Evolutionary conservation across 37 sponge, comb jelly and placozoan genomes (phyloP).

Genomic region (Beroe forskalii): DNA sequence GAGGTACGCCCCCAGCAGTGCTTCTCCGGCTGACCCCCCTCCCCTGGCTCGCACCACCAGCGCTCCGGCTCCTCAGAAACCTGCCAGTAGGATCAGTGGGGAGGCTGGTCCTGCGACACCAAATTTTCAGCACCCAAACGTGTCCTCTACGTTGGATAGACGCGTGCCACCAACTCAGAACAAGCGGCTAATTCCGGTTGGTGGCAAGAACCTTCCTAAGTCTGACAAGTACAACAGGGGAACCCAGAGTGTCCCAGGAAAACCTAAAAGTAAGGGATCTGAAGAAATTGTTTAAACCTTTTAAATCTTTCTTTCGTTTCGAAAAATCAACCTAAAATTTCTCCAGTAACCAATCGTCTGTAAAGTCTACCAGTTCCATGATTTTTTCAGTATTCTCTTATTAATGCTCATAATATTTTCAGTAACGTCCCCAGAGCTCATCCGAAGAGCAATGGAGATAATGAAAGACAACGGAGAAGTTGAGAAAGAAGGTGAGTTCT

Average conservation of each 20-base stretch:
- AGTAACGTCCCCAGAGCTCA: constrained; percentile 60
- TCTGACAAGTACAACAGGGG: constrained; percentile 51
- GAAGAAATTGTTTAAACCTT: background rate
- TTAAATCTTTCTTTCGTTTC: too few species aligned
- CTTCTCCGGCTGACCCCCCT: background rate
- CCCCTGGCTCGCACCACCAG: background rate
- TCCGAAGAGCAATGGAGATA: constrained; percentile 62
- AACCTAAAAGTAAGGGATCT: constrained; percentile 46
- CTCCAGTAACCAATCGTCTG: too few species aligned
- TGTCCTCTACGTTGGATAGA: constrained; percentile 57
- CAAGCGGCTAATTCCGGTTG: constrained; percentile 58
- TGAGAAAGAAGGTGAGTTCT: constrained; percentile 35
- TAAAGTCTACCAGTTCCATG: background rate
- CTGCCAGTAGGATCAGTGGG: constrained; percentile 33
- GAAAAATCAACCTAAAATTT: too few species aligned
- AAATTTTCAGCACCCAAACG: constrained; percentile 59
- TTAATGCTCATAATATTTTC: too few species aligned
- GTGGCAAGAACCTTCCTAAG: constrained; percentile 64
- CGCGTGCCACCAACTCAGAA: constrained; percentile 60
- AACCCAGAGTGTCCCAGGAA: constrained; percentile 51
- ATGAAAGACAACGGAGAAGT: constrained; percentile 62
- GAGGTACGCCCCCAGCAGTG: background rate
- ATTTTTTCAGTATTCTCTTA: too few species aligned
- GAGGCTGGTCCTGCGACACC: constrained; percentile 39
- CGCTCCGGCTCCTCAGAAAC: background rate